Evolutionary conservation across 30 jellyfish, hydroid and myxozoan species (phyloP), one percentile per base, ranked within the genome.

Genomic region (Aurelia aurita complex sp. Pacific): DNA sequence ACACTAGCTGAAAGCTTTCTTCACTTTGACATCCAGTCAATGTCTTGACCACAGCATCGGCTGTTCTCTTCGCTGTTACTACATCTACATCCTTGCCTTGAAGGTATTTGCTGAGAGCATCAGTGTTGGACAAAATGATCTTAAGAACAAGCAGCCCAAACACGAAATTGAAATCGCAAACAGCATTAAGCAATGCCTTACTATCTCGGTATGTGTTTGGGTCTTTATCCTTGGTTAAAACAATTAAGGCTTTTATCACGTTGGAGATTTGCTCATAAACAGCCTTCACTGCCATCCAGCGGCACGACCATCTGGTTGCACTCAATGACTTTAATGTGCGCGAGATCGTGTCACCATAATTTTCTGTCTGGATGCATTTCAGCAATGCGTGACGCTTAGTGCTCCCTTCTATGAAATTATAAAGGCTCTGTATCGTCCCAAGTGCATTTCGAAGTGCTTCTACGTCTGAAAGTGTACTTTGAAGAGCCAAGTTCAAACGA

Each of bases 291-390:
- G 81, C 81, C 77, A 52, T 77, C 87, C 87, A 77, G 64, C 87
- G 64, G 54, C 87, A 77, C n/a, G 73, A 64, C 90, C 90, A 80
- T 71, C 90, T 81, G 85, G 85, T 81, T 18, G 83, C 74, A 81
- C 90, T 81, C 83, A 40, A 19, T 33, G 85, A 81, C 75, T 51
- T 81, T 55, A 81, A 70, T 16, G 85, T 81, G 73, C 7, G 90
- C 32, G 35, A 36, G 32, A 8, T 40, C 62, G 19, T 62, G 67
- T 62, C 67, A 16, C 43, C 60, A 36, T 59, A 50, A 55, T 77
- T 81, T 77, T 57, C 88, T 77, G 4, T 51, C 88, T 77, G n/a
- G n/a, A 64, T 64, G 85, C 36, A 3, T 67, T 80, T 68, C 90
- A 38, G 72, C 82, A 80, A 40, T 64, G 90, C 86, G 35, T 64